These are phyloP conservation scores for Denticeps clupeoides DNA, from an alignment of 2,797 vertebrate genomes.

Conservation along the genomic window DNA sequence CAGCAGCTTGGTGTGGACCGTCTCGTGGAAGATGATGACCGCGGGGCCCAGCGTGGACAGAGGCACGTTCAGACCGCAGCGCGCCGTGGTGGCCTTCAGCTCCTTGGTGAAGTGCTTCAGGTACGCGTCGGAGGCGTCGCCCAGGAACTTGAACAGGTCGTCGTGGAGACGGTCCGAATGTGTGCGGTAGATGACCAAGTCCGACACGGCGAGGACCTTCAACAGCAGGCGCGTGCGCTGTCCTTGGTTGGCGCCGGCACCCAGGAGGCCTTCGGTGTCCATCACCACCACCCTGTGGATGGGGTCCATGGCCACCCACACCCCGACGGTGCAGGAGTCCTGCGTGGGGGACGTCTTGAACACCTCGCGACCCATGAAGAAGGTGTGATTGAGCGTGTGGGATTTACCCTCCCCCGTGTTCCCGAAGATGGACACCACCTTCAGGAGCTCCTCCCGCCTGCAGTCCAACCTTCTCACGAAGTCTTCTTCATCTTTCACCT, in stretches of 20 bases:
- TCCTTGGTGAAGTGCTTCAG: slow-evolving; percentile 94
- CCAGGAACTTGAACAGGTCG: slow-evolving; percentile 97
- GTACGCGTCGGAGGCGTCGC: slow-evolving; percentile 96
- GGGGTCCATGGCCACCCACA: slow-evolving; percentile 94
- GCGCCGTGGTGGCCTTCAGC: slow-evolving; percentile 89
- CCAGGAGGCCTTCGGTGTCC: slow-evolving; percentile 92
- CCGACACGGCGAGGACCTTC: slow-evolving; percentile 93
- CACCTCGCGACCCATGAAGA: slow-evolving; percentile 92
- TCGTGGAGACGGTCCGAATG: slow-evolving; percentile 95
- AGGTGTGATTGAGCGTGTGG: slow-evolving; percentile 97
- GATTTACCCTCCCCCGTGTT: slow-evolving; percentile 98
- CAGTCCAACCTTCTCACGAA: slow-evolving; percentile 83
- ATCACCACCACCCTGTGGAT: slow-evolving; percentile 84
- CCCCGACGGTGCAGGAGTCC: slow-evolving; percentile 94
- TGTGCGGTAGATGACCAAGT: slow-evolving; percentile 93
- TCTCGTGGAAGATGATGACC: slow-evolving; percentile 97
- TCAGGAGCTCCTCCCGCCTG: slow-evolving; percentile 82
- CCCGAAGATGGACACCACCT: slow-evolving; percentile 96
- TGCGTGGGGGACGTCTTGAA: slow-evolving; percentile 94
- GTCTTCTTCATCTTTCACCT: slow-evolving; percentile 85
- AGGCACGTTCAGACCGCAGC: slow-evolving; percentile 92
- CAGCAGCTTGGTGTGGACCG: slow-evolving; percentile 89
- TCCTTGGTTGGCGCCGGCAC: slow-evolving; percentile 86
- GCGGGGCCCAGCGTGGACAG: slow-evolving; percentile 90
- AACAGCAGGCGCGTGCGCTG: slow-evolving; percentile 90